Evolutionary conservation across 2,113 vertebrate genomes (phyloP), one percentile per base, ranked within the genome.

Genomic region (Rhabdornis inornatus): DNA sequence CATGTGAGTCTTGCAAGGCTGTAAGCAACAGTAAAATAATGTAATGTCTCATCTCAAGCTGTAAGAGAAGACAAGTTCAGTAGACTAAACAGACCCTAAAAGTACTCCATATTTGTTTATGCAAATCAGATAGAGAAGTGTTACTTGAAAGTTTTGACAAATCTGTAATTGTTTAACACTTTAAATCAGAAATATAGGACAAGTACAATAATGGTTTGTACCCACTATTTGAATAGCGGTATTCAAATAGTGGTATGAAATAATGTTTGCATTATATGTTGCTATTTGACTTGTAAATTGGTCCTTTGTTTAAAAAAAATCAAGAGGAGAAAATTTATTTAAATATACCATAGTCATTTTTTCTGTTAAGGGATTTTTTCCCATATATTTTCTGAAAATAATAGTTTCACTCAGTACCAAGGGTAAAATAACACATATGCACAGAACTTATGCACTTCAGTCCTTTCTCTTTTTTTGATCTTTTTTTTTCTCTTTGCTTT

Each of bases 381-480:
- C 31, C 12, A 64, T 35, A 59, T 10, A 33, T 86, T 74, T 94
- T 35, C 16, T 75, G 30, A 70, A 74, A 72, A 70, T 45, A 74
- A 45, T 33, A 5, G 5, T 86, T 86, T 83, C 3, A 33, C n/a
- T 79, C 14, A 31, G 39, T 83, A 9, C 11, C 33, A 79, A 78
- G 39, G 21, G 11, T 13, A 74, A 70, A 42, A 60, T 42, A 61
- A 18, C 8, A 42, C 19, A 50, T 25, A 45, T 45, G 39, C 11
- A 52, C 27, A 35, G 25, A 65, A 74, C 3, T 65, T 68, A 47
- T 7, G 6, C 9, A 22, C 15, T 45, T 33, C 6, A 33, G 11
- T 10, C 0, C 37, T 63, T 31, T 66, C 15, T 4, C n/a, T 28
- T 15, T 23, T 37, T 18, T 42, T 40, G 8, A n/a, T 16, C 0